phyloP scores from a whole-genome alignment of 2,113 vertebrate species.

The Rhipidura dahli region DNA sequence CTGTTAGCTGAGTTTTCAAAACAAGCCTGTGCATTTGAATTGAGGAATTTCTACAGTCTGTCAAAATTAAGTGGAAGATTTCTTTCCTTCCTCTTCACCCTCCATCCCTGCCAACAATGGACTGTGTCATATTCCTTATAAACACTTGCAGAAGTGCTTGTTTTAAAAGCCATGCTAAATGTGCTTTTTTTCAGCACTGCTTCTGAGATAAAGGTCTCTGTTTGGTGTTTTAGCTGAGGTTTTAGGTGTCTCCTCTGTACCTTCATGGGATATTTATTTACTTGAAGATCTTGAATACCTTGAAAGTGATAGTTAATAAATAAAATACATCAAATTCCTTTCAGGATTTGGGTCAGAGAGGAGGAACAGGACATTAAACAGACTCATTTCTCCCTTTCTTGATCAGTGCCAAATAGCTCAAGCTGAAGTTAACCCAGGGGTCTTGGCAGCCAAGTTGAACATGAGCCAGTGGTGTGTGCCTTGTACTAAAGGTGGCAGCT shows the following conservation, averaged over 20 bases:
- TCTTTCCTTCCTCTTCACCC: not conserved
- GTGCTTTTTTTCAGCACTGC: rapidly evolving
- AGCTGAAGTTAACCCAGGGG: not conserved
- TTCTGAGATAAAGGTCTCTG: not conserved
- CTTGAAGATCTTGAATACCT: not conserved
- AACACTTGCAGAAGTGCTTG: not conserved
- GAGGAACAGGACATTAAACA: not conserved
- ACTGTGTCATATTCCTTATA: not conserved
- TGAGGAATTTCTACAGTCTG: not conserved
- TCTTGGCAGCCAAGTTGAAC: not conserved
- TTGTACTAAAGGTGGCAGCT: not conserved
- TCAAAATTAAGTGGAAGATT: not conserved
- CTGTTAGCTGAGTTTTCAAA: not conserved
- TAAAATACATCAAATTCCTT: not conserved
- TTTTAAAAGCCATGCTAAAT: not conserved
- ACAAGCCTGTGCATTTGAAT: not conserved
- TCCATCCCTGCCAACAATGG: not conserved
- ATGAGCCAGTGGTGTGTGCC: not conserved
- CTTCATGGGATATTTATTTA: not conserved
- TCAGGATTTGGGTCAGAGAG: not conserved
- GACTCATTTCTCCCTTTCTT: not conserved
- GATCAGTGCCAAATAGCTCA: not conserved
- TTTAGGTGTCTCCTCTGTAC: not conserved
- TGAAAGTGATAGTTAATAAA: not conserved
- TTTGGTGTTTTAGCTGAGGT: not conserved